Base-by-base conservation (phyloP, 2,797 vertebrate genomes). In the Rallus crepitans region DNA sequence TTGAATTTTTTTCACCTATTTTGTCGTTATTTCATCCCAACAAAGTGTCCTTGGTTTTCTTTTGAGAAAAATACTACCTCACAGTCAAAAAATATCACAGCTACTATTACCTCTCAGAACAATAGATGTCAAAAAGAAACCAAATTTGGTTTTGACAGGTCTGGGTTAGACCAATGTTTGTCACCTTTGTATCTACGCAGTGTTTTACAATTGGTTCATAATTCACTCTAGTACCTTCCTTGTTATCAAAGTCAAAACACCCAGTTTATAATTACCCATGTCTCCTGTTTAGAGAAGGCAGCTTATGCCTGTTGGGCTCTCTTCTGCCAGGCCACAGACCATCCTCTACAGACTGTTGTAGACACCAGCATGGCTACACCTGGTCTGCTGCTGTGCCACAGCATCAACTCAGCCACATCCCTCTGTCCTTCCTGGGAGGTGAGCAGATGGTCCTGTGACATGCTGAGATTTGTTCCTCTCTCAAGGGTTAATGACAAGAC, bases 101-200 rank as follows among this genome's bases (percentile, higher is more conserved):
- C 28, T 90, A 60, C 64, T 85, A 37, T 80, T 92, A 77, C 71
- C 61, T 91, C 85, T 33, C 64, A 92, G 77, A 90, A 82, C 82
- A 94, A 86, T 42, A 57, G 31, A 73, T 72, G 66, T 63, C 84
- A 92, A 79, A 91, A 48, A 83, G 48, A 84, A 95, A 89, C 93
- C 69, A 87, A 86, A 81, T 82, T 70, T 77, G 31, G 45, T 84
- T 63, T 87, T 91, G 48, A 42, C 39, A 68, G 21, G 59, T 72
- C 57, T 69, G 64, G 37, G 61, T 86, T 87, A 91, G 76, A 90
- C 39, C 17, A 77, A 73, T 69, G 50, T 64, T 93, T 87, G 69
- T 91, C 72, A 69, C 42, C 40, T 87, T 84, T 57, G 61, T 76
- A 75, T 52, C 37, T 50, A 35, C 40, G 33, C 89, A 90, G 24